phyloP scores from a whole-genome alignment of 2,888 invertebrate species.

The Trisateles emortualis region DNA sequence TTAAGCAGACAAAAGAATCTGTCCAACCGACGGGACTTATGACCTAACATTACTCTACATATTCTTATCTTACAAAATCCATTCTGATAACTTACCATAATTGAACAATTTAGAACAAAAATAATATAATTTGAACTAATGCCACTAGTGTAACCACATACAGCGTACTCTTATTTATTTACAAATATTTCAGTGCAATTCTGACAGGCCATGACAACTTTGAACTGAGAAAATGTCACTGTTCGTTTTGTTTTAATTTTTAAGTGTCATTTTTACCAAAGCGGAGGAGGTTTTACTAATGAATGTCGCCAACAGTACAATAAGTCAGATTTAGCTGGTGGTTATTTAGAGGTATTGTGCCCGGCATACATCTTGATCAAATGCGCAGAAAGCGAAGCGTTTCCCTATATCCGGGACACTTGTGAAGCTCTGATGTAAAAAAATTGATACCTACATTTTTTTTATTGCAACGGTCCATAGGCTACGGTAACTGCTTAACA shows the following conservation, averaged over 20 bases:
- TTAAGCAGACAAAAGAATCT: too few species aligned
- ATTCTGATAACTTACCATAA: slow-evolving; percentile 65
- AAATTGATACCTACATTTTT: too few species aligned
- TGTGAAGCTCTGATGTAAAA: too few species aligned
- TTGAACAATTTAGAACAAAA: slow-evolving; percentile 75
- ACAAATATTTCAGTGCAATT: slow-evolving; percentile 76
- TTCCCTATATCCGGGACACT: too few species aligned
- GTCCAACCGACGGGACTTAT: too few species aligned
- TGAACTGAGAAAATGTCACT: slow-evolving; percentile 63
- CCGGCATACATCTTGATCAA: too few species aligned
- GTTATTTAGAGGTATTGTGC: too few species aligned
- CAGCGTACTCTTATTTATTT: slow-evolving; percentile 66
- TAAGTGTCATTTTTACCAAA: neutral
- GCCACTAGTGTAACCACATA: slow-evolving; percentile 60
- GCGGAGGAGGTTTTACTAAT: neutral
- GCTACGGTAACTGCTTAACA: too few species aligned
- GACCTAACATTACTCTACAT: neutral
- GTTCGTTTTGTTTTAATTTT: slow-evolving; percentile 32
- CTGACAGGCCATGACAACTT: slow-evolving; percentile 79
- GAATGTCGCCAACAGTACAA: too few species aligned
- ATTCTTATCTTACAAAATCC: neutral
- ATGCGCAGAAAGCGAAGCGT: too few species aligned
- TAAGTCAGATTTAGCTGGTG: too few species aligned
- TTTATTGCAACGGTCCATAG: too few species aligned
- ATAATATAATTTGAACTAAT: slow-evolving; percentile 60